These are phyloP conservation scores for Florisuga fusca DNA, from an alignment of 2,797 vertebrate genomes.

Conservation along the genomic window DNA sequence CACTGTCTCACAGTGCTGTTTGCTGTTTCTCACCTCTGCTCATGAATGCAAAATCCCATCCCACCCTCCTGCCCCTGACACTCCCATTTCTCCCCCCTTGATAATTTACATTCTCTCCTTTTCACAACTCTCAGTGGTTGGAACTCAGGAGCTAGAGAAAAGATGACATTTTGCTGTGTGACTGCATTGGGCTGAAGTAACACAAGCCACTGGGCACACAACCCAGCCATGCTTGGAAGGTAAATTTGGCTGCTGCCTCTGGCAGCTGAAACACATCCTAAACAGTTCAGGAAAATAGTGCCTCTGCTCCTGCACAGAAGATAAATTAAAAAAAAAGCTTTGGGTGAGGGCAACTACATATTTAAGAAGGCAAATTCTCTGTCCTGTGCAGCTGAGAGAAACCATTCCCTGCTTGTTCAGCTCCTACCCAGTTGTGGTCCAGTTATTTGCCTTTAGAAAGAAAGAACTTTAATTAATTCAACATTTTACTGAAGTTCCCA, in stretches of 20 bases:
- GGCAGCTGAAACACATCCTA: not conserved
- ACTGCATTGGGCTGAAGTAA: not conserved
- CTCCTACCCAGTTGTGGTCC: not conserved
- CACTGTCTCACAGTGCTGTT: not conserved
- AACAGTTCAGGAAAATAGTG: not conserved
- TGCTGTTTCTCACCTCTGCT: not conserved
- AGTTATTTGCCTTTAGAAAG: not conserved
- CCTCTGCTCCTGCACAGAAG: not conserved
- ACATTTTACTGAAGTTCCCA: not conserved
- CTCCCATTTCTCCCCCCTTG: not conserved
- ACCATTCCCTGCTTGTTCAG: accelerated
- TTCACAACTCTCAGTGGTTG: not conserved
- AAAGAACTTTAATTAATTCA: not conserved
- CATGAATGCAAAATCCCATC: not conserved
- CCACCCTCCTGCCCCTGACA: not conserved
- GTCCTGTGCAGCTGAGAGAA: not conserved
- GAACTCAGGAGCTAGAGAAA: not conserved
- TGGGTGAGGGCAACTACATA: not conserved
- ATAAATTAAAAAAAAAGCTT: not conserved
- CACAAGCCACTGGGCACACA: not conserved
- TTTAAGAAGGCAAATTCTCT: not conserved
- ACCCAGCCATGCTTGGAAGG: not conserved
- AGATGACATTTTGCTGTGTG: not conserved
- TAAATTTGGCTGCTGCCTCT: accelerated
- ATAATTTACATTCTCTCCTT: not conserved